These are phyloP conservation scores for Campoletis sonorensis DNA, from an alignment of 1,140 invertebrate species.

Conservation along the genomic window DNA sequence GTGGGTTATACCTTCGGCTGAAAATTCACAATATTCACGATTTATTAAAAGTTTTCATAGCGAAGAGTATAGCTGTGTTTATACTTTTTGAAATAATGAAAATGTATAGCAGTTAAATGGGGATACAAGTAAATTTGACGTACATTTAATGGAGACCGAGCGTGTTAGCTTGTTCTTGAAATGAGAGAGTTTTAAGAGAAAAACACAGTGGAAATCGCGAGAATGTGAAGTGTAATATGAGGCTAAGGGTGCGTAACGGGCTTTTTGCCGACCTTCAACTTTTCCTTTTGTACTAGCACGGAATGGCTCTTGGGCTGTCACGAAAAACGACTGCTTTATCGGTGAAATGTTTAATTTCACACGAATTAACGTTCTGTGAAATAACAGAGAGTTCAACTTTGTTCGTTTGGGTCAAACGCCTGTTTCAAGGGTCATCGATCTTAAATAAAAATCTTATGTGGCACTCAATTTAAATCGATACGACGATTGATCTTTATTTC, in stretches of 20 bases:
- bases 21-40: too few species aligned
- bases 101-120: neutral
- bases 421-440: too few species aligned
- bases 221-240: conserved; percentile 2
- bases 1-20: too few species aligned
- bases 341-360: neutral
- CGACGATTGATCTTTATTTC: too few species aligned
- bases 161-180: neutral
- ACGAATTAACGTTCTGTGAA: neutral
- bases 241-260: neutral
- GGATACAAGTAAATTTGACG: neutral
- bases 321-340: neutral
- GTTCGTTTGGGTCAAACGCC: neutral
- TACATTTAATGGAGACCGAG: neutral
- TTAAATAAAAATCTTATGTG: too few species aligned
- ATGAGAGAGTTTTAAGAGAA: neutral
- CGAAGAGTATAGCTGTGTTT: neutral
- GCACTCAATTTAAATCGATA: too few species aligned
- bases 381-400: neutral
- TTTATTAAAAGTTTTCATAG: neutral
- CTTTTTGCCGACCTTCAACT: neutral
- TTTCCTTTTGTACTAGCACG: neutral
- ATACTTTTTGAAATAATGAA: neutral
- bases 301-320: neutral
- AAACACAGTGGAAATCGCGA: neutral